phyloP scores from a whole-genome alignment of 2,797 vertebrate species.

The Pyrrhura leucotis region DNA sequence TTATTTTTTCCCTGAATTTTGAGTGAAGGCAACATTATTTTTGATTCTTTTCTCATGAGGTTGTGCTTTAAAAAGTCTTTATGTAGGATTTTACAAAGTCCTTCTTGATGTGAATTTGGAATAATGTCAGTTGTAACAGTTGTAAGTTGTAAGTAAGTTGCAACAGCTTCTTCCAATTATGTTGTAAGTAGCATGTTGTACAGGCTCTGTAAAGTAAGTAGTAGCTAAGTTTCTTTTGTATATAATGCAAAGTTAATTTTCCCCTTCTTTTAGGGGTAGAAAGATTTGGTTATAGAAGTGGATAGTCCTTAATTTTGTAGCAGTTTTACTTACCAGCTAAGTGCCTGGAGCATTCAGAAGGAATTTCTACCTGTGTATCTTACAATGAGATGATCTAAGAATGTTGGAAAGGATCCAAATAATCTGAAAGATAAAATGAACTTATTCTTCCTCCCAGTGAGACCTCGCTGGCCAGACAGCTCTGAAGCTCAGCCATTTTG shows the following conservation, averaged over 20 bases:
- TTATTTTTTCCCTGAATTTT: neutral
- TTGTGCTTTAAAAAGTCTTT: neutral
- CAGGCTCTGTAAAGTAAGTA: neutral
- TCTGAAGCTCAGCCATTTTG: neutral
- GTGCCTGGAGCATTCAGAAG: neutral
- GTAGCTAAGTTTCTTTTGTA: neutral
- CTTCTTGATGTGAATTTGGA: neutral
- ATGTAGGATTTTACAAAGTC: neutral
- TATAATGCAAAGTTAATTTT: neutral
- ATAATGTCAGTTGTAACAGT: neutral
- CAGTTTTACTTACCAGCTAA: neutral
- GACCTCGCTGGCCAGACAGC: neutral
- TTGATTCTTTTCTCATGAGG: neutral
- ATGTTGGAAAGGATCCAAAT: neutral
- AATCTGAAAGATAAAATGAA: neutral
- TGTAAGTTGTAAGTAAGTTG: neutral
- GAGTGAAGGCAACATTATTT: neutral
- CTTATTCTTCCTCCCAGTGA: neutral
- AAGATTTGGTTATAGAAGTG: neutral
- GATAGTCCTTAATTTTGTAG: neutral
- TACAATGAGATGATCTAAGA: neutral
- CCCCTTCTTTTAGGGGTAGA: neutral
- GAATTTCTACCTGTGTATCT: neutral
- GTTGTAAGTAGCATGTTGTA: neutral
- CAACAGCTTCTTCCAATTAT: neutral